These are phyloP conservation scores for Drosophila tripunctata DNA, from an alignment of 2,888 invertebrate genomes.

Conservation along the genomic window DNA sequence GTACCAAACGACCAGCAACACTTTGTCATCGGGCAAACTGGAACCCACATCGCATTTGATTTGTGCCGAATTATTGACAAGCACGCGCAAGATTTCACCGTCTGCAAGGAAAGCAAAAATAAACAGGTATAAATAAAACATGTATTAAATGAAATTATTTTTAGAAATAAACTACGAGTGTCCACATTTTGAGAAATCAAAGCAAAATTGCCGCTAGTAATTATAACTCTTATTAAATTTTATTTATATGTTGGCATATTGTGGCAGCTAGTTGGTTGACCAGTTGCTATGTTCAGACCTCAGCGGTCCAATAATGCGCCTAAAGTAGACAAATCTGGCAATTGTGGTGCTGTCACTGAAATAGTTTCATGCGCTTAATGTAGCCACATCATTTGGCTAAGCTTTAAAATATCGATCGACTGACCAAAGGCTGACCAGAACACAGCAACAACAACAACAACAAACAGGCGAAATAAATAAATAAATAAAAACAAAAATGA, in stretches of 20 bases:
- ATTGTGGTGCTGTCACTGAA: constrained; percentile 34
- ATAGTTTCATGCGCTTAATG: constrained; percentile 37
- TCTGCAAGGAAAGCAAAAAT: constrained; percentile 74
- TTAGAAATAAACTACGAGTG: too few relatives aligned
- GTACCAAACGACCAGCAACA: constrained; percentile 95
- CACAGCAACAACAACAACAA: background rate
- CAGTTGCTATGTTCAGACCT: background rate
- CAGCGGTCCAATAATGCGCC: constrained; percentile 24
- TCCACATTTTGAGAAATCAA: background rate
- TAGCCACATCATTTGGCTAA: constrained; percentile 58
- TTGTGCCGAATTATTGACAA: constrained; percentile 91
- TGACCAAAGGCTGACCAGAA: constrained; percentile 21
- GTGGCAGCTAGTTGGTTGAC: constrained; percentile 29
- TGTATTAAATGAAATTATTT: too few relatives aligned
- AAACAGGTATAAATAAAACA: background rate
- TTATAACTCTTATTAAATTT: constrained; percentile 1
- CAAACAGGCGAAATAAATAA: constrained; percentile 1
- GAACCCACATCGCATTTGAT: constrained; percentile 94
- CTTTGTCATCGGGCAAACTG: constrained; percentile 90
- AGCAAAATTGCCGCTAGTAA: too few relatives aligned
- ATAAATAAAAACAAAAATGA: constrained; percentile 6
- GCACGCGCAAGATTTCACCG: constrained; percentile 84
- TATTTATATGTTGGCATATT: constrained; percentile 32
- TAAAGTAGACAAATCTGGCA: constrained; percentile 36
- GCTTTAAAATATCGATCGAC: constrained; percentile 78